A percentile compares a stretch with the other conserved stretches of the same genome.
These are phyloP conservation scores for Linyphia triangularis DNA, from an alignment of 2,888 invertebrate species.

Conservation along the genomic window DNA sequence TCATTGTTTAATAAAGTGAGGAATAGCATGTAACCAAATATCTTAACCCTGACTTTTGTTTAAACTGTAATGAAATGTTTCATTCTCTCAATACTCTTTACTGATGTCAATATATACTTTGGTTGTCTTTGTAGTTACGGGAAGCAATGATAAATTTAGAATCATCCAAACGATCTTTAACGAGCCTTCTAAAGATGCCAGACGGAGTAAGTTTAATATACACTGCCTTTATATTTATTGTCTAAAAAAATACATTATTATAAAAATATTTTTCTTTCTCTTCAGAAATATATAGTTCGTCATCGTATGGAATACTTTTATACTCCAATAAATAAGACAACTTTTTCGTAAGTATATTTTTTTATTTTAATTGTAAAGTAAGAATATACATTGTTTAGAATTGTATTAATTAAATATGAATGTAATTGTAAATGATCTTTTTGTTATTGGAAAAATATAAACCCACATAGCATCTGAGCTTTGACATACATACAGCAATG, in stretches of 20 bases:
- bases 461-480: neutral
- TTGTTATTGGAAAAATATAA: neutral
- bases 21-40: neutral
- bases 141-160: conserved; percentile 79
- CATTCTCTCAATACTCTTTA: no score
- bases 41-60: neutral
- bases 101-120: neutral
- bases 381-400: neutral
- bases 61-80: no score
- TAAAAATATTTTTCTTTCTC: conserved; percentile 31
- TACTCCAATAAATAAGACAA: conserved; percentile 78
- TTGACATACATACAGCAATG: neutral
- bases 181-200: conserved; percentile 77
- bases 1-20: neutral
- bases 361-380: neutral
- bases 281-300: conserved; percentile 78
- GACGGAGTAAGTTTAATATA: conserved; percentile 77
- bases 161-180: conserved; percentile 76
- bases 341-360: conserved; percentile 79
- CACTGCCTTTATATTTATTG: neutral
- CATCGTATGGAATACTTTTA: conserved; percentile 79
- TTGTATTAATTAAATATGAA: no score
- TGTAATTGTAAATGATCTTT: no score
- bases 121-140: conserved; percentile 78
- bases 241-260: neutral